phyloP scores from a whole-genome alignment of 1,140 invertebrate genomes.

The Xylocopa sonorina region DNA sequence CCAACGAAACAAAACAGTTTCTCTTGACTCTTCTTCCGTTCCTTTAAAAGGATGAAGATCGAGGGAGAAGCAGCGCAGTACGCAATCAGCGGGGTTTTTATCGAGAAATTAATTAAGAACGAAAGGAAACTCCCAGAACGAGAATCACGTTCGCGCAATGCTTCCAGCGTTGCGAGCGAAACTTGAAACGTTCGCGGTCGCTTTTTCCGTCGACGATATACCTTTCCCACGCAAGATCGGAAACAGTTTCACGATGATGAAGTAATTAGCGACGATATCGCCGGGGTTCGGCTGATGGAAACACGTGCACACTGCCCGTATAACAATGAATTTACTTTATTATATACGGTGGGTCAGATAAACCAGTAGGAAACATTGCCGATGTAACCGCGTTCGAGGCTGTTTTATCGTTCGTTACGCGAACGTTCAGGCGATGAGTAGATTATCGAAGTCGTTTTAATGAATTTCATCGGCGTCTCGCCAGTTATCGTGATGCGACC shows the following conservation, averaged over 20 bases:
- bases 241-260: conserved; percentile 32
- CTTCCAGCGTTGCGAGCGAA: not conserved
- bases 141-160: no score
- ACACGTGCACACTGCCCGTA: conserved; percentile 38
- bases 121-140: no score
- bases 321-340: conserved; percentile 38
- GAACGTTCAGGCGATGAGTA: conserved; percentile 16
- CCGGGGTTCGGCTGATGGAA: not conserved
- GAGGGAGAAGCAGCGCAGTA: not conserved
- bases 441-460: conserved; percentile 60
- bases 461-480: conserved; percentile 34
- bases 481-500: not conserved
- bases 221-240: conserved; percentile 33
- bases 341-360: conserved; percentile 38
- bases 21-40: not conserved
- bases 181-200: not conserved
- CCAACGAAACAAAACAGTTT: not conserved
- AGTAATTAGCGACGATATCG: conserved; percentile 42
- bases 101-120: conserved; percentile 22
- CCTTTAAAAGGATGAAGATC: not conserved
- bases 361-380: conserved; percentile 55
- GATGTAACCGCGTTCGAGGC: conserved; percentile 43
- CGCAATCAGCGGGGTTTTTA: not conserved
- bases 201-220: not conserved
- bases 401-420: conserved; percentile 55